Evolutionary conservation across 2,113 vertebrate species (phyloP), one percentile per base, ranked within the genome.

Genomic region (Eolophus roseicapilla): DNA sequence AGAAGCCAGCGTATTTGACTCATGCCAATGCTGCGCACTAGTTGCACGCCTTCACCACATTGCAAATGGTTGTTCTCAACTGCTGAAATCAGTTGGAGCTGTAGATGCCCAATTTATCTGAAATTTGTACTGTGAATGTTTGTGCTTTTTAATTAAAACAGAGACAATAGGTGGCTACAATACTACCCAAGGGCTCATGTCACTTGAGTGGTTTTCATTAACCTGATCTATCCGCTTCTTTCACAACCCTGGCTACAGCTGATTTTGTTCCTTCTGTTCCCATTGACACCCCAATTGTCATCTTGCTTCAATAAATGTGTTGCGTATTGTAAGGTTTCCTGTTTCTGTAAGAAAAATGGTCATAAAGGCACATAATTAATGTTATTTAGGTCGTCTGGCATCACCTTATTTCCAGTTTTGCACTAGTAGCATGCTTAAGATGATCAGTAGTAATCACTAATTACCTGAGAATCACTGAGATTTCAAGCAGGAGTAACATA

Each of bases 1-100:
- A 80, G 95, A 81, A 91, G 87, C 85, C 92, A 93, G 53, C 9
- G n/a, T 65, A 1, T 73, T 82, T 97, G 92, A 95, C 73, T 98
- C 84, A 92, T 77, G 92, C 77, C 78, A 73, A 3, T 12, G 2
- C 68, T 47, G 17, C 1, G 3, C 50, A 37, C 68, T 77, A 44
- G 16, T 50, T 62, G 44, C 33, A 23, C 77, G 84, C 31, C 47
- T 84, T 41, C 59, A 69, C 33, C 93, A 64, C 75, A 8, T 23
- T 41, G 52, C 29, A 53, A 31, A 29, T 70, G 17, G 1, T 46
- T 88, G 63, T 74, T n/a, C 20, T 43, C 25, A 8, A 7, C 33
- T 35, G 8, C 10, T 65, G 80, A 60, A 49, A 37, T 39, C 47
- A 3, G 27, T 75, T 39, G 68, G 68, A 86, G 52, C 35, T 83